Evolutionary conservation across 2,797 vertebrate genomes (phyloP).

Genomic region (Cynopterus sphinx): DNA sequence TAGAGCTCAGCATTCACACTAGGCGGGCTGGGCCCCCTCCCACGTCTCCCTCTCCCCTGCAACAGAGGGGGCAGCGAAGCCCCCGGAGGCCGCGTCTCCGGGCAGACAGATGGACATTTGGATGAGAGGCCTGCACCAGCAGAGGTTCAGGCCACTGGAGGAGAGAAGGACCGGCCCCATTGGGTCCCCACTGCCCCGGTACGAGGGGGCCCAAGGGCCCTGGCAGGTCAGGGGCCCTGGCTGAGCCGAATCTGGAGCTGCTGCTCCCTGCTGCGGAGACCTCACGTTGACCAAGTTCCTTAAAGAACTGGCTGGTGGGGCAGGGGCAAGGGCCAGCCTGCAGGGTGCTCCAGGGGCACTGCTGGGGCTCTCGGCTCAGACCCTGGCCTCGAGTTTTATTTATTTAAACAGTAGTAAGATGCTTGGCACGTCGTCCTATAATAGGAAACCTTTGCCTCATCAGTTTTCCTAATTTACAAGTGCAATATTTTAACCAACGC

Average conservation of each 20-base stretch:
- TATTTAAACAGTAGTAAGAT: conserved; percentile 92
- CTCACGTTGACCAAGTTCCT: conserved; percentile 67
- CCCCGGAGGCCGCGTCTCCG: conserved; percentile 56
- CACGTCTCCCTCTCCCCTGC: conserved; percentile 30
- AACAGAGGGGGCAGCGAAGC: conserved; percentile 60
- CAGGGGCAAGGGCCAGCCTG: conserved; percentile 13
- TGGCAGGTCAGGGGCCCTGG: conserved; percentile 51
- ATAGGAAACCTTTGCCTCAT: conserved; percentile 85
- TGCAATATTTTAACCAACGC: conserved; percentile 94
- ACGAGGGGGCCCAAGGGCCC: conserved; percentile 69
- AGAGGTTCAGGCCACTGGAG: conserved; percentile 61
- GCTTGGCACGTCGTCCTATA: conserved; percentile 87
- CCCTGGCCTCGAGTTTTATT: conserved; percentile 87
- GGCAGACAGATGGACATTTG: conserved; percentile 76
- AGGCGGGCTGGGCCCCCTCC: conserved; percentile 55
- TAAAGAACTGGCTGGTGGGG: conserved; percentile 66
- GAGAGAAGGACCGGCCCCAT: conserved; percentile 70
- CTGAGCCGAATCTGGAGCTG: conserved; percentile 6
- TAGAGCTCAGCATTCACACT: conserved; percentile 79
- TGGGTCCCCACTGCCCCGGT: conserved; percentile 65
- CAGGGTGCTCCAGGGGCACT: neutral
- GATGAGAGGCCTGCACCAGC: conserved; percentile 46
- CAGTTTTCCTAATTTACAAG: conserved; percentile 89
- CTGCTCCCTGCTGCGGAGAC: conserved; percentile 1
- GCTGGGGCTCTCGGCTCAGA: neutral